Evolutionary conservation across 1,140 invertebrate genomes (phyloP), one percentile per base, ranked within the genome.

Genomic region (Heliothis subflexa): DNA sequence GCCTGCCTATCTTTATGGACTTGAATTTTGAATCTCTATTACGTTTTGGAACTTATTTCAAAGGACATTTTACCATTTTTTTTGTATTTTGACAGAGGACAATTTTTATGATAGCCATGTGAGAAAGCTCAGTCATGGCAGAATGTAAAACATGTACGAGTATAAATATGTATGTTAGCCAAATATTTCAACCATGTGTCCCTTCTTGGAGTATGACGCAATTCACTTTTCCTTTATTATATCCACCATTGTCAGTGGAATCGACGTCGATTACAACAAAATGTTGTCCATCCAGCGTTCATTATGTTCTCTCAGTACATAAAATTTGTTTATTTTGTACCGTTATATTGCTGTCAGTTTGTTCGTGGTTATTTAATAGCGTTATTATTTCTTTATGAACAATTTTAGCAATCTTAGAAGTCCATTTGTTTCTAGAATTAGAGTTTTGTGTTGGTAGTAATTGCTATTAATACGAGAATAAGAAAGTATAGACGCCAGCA

Each of bases 171-270:
- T 57, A 21, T 18, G 54, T 59, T 14, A 14, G 40, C 16, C 71
- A 47, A 47, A 47, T 0, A 40, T 14, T 18, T 64, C 5, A 7
- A 1, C 45, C 13, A 45, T 75, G 40, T 64, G 47, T 64, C 49
- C 1, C 45, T n/a, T 1, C 25, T 25, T 14, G 1, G 10, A n/a
- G 73, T 49, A 57, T 64, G 57, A 75, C 73, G 73, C 49, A 47
- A 81, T 79, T 81, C 57, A 59, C 73, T 66, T 79, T 77, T 62
- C 80, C 68, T 73, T 79, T 82, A 81, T 81, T 81, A 72, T 77
- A 71, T 76, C 66, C 73, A 28, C 70, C 61, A 71, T 73, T 82
- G 81, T 77, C 49, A 79, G 55, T 52, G 25, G 74, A 78, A 82
- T 77, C 62, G 81, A 73, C 64, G 68, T 54, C 59, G 78, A 82